Conservation (phyloP, 2,888 invertebrate genomes). For the Ormyrus rosae region DNA sequence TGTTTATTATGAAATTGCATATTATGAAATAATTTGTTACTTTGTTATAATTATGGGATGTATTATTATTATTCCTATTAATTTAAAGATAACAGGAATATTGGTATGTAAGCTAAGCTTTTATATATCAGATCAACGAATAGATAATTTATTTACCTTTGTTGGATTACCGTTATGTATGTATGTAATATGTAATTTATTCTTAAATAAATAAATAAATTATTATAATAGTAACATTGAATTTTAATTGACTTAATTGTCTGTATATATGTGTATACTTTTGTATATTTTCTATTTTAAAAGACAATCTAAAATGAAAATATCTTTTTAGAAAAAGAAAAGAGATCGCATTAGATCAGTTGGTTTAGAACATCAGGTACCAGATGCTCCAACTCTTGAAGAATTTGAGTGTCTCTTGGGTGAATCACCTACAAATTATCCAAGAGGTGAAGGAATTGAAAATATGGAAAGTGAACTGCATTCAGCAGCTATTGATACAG, state of each 20-base stretch:
- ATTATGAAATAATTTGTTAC: neutral
- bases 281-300: no score
- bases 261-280: no score
- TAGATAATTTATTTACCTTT: no score
- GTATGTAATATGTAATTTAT: neutral
- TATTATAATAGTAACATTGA: neutral
- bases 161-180: neutral
- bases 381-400: constrained; percentile 73
- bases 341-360: constrained; percentile 66
- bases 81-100: no score
- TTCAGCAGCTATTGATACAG: constrained; percentile 73
- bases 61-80: neutral
- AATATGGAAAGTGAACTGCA: constrained; percentile 74
- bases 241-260: neutral
- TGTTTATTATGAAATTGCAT: neutral
- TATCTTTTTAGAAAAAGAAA: constrained; percentile 64
- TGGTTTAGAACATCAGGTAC: constrained; percentile 67
- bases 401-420: constrained; percentile 73
- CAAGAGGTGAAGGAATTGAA: constrained; percentile 71
- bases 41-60: neutral
- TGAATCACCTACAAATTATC: constrained; percentile 73
- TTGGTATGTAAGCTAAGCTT: no score
- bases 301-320: no score
- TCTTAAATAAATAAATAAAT: neutral
- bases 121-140: no score